Percentiles rank a stretch among this genome's conserved stretches.
phyloP scores from a whole-genome alignment of 2,888 invertebrate genomes.

The Drosophila trichaetosa region DNA sequence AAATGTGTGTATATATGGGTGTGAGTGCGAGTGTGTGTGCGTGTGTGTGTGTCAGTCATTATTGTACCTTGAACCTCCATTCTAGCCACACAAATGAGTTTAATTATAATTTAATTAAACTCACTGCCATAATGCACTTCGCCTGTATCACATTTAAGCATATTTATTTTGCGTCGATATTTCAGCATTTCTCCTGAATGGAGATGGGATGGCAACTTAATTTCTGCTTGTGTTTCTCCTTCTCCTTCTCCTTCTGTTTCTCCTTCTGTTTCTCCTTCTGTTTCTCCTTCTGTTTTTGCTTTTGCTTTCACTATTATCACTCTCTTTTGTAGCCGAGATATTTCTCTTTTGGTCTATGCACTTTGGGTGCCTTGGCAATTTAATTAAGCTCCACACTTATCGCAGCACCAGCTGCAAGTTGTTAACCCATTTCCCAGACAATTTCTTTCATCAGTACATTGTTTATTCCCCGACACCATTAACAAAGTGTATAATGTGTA shows the following conservation, averaged over 20 bases:
- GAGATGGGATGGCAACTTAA: slow-evolving; percentile 40
- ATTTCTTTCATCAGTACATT: background rate
- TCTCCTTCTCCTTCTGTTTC: background rate
- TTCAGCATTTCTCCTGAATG: slow-evolving; percentile 1
- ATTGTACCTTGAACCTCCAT: slow-evolving; percentile 1
- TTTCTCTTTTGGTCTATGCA: background rate
- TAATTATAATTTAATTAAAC: slow-evolving; percentile 81
- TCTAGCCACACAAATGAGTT: slow-evolving; percentile 63
- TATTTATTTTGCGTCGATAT: background rate
- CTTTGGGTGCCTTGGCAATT: slow-evolving; percentile 54
- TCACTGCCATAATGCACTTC: slow-evolving; percentile 76
- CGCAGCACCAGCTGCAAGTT: slow-evolving; percentile 26
- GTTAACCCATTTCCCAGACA: slow-evolving; percentile 14
- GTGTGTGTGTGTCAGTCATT: slow-evolving; percentile 19
- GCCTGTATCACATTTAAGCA: slow-evolving; percentile 68
- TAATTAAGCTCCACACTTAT: slow-evolving; percentile 76
- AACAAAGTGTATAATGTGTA: too few species aligned
- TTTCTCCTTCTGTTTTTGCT: background rate
- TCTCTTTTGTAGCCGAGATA: background rate
- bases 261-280: background rate
- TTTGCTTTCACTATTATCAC: background rate
- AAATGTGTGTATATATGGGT: background rate
- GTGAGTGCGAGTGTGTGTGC: slow-evolving; percentile 8
- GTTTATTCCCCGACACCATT: background rate
- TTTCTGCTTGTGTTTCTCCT: background rate